phyloP scores from a whole-genome alignment of 2,797 vertebrate species.

The Jordanella pulchra region DNA sequence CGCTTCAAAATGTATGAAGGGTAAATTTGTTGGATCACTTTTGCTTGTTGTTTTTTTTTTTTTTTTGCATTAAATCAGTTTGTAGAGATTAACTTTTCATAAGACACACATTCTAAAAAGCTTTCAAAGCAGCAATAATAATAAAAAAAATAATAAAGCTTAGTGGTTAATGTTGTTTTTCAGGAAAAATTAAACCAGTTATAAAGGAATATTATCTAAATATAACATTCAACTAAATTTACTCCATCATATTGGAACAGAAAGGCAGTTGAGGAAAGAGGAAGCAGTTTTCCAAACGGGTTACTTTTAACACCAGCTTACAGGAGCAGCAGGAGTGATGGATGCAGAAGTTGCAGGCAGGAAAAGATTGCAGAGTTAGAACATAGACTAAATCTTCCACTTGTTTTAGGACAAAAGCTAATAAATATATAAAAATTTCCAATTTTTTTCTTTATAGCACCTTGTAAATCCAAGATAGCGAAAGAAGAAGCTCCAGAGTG shows the following conservation, averaged over 20 bases:
- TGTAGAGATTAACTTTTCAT: no score
- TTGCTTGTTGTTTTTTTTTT: no score
- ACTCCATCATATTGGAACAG: neutral
- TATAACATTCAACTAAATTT: neutral
- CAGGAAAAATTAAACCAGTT: neutral
- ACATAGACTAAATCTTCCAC: slow-evolving; percentile 30
- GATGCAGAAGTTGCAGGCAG: slow-evolving; percentile 7
- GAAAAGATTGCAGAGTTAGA: slow-evolving; percentile 45
- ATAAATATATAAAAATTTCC: slow-evolving; percentile 42
- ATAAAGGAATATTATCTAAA: neutral
- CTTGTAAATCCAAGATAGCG: slow-evolving; percentile 45
- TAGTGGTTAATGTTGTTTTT: neutral
- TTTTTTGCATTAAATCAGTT: no score
- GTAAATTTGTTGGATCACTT: no score
- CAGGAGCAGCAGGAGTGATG: neutral
- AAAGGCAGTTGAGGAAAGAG: neutral
- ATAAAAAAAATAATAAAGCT: neutral
- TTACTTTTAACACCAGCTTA: neutral
- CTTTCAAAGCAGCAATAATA: neutral
- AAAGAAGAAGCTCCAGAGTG: slow-evolving; percentile 60
- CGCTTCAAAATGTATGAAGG: no score
- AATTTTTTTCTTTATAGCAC: slow-evolving; percentile 42
- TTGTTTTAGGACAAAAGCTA: slow-evolving; percentile 50
- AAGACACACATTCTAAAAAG: no score
- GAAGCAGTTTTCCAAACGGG: neutral